These are phyloP conservation scores for Nemotelus nigrinus DNA, from an alignment of 2,888 invertebrate genomes.

Conservation along the genomic window DNA sequence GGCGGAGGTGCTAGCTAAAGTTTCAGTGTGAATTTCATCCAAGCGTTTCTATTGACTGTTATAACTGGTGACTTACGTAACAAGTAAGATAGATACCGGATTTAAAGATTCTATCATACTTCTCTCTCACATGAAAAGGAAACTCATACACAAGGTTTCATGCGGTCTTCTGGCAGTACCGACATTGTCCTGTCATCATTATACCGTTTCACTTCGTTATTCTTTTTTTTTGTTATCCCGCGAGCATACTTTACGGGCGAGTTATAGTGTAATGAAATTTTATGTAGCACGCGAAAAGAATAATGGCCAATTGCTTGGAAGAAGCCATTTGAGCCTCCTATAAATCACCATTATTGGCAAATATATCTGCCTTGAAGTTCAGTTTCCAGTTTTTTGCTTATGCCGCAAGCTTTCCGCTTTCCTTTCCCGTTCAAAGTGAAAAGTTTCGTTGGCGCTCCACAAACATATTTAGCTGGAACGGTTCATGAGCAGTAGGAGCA, in stretches of 20 bases:
- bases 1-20: too few species aligned
- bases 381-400: too few species aligned
- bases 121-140: too few species aligned
- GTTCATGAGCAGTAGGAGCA: background rate
- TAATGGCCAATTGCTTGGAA: slow-evolving; percentile 51
- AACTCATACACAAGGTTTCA: background rate
- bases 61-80: too few species aligned
- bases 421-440: slow-evolving; percentile 5
- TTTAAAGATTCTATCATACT: too few species aligned
- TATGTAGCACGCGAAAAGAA: slow-evolving; percentile 51
- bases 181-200: background rate
- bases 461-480: background rate
- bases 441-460: background rate
- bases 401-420: background rate
- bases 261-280: slow-evolving; percentile 51
- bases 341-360: slow-evolving; percentile 51
- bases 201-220: slow-evolving; percentile 26
- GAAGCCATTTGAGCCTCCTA: slow-evolving; percentile 49
- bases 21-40: too few species aligned
- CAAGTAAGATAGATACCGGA: too few species aligned
- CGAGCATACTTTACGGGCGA: slow-evolving; percentile 47
- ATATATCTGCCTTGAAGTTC: slow-evolving; percentile 44
- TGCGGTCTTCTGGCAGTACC: background rate
- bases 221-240: slow-evolving; percentile 12
- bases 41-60: too few species aligned